Evolutionary conservation across 2,888 invertebrate genomes (phyloP).

Genomic region (Sycophila texana): DNA sequence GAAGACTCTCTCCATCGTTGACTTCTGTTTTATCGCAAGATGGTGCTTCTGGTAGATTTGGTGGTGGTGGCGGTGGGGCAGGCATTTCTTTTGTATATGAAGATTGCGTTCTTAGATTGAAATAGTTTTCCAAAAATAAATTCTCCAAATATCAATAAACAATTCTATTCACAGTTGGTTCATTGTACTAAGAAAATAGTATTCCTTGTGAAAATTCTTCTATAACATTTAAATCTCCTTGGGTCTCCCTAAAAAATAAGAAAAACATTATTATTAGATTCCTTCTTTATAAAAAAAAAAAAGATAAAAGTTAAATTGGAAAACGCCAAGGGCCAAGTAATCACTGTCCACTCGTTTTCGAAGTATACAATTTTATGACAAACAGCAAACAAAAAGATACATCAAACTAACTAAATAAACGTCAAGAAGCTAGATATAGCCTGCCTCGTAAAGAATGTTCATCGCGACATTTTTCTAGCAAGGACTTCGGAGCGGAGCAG

Average conservation of each 20-base stretch:
- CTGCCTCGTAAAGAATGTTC: not conserved
- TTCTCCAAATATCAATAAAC: slow-evolving; percentile 23
- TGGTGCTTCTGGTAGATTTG: slow-evolving; percentile 66
- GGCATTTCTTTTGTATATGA: slow-evolving; percentile 62
- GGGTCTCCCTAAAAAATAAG: slow-evolving; percentile 26
- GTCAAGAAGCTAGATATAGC: not conserved
- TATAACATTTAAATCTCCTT: not conserved
- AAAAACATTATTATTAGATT: not conserved
- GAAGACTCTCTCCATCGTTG: slow-evolving; percentile 67
- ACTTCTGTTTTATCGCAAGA: slow-evolving; percentile 68
- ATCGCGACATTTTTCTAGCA: not conserved
- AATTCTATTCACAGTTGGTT: slow-evolving; percentile 19
- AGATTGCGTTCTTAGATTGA: slow-evolving; percentile 15
- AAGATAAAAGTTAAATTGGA: not conserved
- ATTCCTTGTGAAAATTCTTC: slow-evolving; percentile 11
- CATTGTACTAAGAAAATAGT: slow-evolving; percentile 30
- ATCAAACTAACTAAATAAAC: not conserved
- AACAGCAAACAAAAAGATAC: not conserved
- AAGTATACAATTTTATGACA: not conserved
- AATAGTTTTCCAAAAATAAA: slow-evolving; percentile 49
- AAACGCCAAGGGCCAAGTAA: not conserved
- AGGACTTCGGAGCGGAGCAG: not conserved
- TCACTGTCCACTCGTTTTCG: not conserved
- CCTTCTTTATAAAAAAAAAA: not conserved
- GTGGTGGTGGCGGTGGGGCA: slow-evolving; percentile 69